These are phyloP conservation scores for Solea senegalensis DNA, from an alignment of 2,113 vertebrate genomes.

Conservation along the genomic window DNA sequence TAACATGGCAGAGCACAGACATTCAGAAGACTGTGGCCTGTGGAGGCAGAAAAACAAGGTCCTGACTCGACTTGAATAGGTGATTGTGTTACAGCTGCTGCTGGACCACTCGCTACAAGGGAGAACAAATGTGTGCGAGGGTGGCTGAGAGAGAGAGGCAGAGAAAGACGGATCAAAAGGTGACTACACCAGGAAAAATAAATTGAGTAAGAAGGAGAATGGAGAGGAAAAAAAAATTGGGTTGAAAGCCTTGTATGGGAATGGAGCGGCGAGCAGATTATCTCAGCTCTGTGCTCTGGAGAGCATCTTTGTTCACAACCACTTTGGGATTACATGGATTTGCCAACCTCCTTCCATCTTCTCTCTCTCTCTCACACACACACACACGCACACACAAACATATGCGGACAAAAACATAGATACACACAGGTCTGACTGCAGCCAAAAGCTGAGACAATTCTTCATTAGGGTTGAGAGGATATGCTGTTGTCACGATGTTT, in stretches of 20 bases:
- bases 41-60: neutral
- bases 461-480: constrained; percentile 4
- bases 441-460: neutral
- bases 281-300: constrained; percentile 67
- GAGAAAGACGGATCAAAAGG: constrained; percentile 50
- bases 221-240: constrained; percentile 39
- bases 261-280: constrained; percentile 73
- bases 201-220: constrained; percentile 18
- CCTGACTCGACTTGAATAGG: constrained; percentile 12
- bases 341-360: constrained; percentile 58
- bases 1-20: neutral
- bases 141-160: neutral
- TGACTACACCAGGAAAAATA: constrained; percentile 11
- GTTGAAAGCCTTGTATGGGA: constrained; percentile 74
- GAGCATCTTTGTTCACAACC: constrained; percentile 77
- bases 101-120: constrained; percentile 6
- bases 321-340: constrained; percentile 78
- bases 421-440: constrained; percentile 16
- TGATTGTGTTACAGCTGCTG: constrained; percentile 46
- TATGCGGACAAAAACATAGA: neutral
- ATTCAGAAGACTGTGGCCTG: constrained; percentile 8
- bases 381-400: constrained; percentile 11
- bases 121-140: neutral
- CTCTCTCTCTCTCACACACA: constrained; percentile 17
- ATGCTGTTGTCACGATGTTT: neutral